Base-by-base conservation (phyloP, 2,888 invertebrate genomes). In the Uloborus plumipes region DNA sequence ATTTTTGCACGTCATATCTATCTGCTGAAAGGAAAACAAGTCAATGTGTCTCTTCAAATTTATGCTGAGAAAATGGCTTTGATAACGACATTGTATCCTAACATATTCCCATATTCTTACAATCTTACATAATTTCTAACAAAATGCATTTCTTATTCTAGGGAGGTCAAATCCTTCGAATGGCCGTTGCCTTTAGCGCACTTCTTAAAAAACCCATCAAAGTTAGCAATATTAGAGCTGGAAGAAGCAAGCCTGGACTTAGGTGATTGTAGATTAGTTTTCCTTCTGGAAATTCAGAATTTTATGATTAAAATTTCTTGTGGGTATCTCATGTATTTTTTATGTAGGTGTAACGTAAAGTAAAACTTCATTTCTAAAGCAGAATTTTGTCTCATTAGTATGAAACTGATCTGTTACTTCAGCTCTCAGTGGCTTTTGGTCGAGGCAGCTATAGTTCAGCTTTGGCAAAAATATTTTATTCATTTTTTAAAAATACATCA, bases 111-210 rank as follows among this genome's bases (percentile, higher is more conserved):
- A 26, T 26, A 2, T 3, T 26, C 4, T 26, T 2, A 26, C 4
- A 26, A 26, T 26, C 26, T 26, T 26, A 26, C 4, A 26, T 26
- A 2, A 39, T 39, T 39, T 7, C 7, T 39, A 59, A 16, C 31
- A 49, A n/a, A n/a, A n/a, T n/a, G 55, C 13, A 49, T 47, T 84
- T 74, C 84, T 79, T 84, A 87, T 90, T 84, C 86, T 85, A 95
- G 95, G 97, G 97, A 78, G 97, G 97, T 0, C 97, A 98, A 91
- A 94, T 97, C 84, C 90, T 97, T 39, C 92, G 97, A 79, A 93
- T 94, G 88, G 92, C 96, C 0, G 90, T 95, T 31, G 92, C 94
- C 13, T 89, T 97, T 39, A 95, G 96, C 88, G 93, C 94, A 80
- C 90, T 98, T 67, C 90, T 93, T 72, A 90, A 91, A 55, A 92